phyloP scores from a whole-genome alignment of 2,797 vertebrate genomes.

The Peromyscus eremicus region DNA sequence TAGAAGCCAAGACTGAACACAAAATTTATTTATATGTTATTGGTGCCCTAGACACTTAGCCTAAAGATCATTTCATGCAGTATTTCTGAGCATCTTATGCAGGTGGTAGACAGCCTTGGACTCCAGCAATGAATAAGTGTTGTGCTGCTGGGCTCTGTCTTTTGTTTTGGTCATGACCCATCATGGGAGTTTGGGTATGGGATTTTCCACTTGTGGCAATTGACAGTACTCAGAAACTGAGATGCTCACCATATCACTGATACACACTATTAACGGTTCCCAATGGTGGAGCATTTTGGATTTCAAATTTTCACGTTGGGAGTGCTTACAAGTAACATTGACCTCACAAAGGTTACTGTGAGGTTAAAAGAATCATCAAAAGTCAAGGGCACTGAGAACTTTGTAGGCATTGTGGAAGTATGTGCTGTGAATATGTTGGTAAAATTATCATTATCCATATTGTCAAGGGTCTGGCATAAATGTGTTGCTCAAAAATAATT shows the following conservation, averaged over 20 bases:
- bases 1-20: background rate
- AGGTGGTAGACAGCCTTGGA: background rate
- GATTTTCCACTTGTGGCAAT: background rate
- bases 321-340: background rate
- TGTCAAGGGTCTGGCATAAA: background rate
- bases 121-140: background rate
- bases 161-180: background rate
- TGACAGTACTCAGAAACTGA: background rate
- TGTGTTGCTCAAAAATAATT: background rate
- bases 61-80: background rate
- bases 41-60: background rate
- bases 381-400: background rate
- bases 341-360: background rate
- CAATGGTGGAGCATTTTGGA: background rate
- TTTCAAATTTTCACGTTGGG: background rate
- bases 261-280: background rate
- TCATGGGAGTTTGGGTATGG: background rate
- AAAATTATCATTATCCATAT: background rate
- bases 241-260: background rate
- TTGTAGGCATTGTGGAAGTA: background rate
- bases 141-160: background rate
- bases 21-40: background rate
- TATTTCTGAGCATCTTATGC: background rate
- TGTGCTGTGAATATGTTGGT: background rate
- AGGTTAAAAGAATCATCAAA: background rate